Evolutionary conservation across 2,113 vertebrate genomes (phyloP), one percentile per base, ranked within the genome.

Genomic region (Eolophus roseicapilla): DNA sequence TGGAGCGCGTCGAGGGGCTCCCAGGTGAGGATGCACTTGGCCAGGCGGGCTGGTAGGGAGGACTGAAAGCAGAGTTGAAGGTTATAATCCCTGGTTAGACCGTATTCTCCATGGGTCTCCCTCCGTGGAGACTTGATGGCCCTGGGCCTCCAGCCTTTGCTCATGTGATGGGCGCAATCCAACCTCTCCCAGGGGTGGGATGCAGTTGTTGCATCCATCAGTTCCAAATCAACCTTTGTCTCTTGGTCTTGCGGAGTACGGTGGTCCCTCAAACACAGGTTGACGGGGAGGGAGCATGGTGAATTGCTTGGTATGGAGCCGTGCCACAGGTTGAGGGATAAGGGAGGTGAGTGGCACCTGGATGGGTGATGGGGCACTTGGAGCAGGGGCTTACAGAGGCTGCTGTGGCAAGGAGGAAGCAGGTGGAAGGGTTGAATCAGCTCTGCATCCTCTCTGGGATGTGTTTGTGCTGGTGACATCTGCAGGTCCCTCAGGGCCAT

Each of bases 1-100:
- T 76, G 20, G 90, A 94, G 6, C 35, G 82, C 4, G 68, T 97
- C 76, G 90, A n/a, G 3, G 64, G 60, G 27, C 39, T 11, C 2
- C 35, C 59, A 82, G 96, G 98, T 98, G 78, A 96, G 93, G 10
- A n/a, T 9, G 37, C 37, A 37, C 37, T 37, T 37, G 37, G 37
- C 37, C 37, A 37, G 37, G 10, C 37, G 37, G 37, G 37, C 37
- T 37, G 37, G 37, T 37, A 37, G 37, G 37, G 37, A 37, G 37
- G 10, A 37, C 37, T 37, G 37, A 37, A 37, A 37, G 37, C 37
- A 37, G 37, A 37, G 37, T 37, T 37, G 37, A 37, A 37, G 37
- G 37, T 37, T 37, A 37, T 37, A 37, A 37, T 37, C 37, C 37
- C 37, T 37, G 37, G 37, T 37, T 37, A 37, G 37, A 37, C 37